phyloP scores from a whole-genome alignment of 2,888 invertebrate species.

The Apantesis nais region DNA sequence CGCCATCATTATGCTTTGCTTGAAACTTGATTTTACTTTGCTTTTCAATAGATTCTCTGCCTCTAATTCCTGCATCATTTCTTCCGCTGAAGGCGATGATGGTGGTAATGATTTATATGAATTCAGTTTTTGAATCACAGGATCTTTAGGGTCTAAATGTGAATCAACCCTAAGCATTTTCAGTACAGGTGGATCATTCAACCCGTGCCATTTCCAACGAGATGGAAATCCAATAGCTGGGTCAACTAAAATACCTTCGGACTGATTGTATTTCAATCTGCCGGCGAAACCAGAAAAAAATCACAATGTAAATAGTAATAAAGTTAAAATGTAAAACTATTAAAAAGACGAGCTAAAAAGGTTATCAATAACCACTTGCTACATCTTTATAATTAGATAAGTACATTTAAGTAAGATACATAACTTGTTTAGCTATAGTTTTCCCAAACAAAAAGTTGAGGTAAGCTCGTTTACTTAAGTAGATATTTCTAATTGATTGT shows the following conservation, averaged over 20 bases:
- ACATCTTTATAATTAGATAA: no score
- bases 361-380: no score
- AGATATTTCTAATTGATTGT: not conserved
- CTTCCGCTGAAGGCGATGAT: not conserved
- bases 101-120: not conserved
- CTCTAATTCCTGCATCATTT: conserved; percentile 7
- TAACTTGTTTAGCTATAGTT: not conserved
- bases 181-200: conserved; percentile 66
- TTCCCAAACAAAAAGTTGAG: not conserved
- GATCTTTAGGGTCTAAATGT: conserved; percentile 18
- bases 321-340: no score
- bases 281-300: not conserved
- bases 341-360: not conserved
- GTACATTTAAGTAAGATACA: not conserved
- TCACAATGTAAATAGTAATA: not conserved
- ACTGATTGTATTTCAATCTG: conserved; percentile 70
- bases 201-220: conserved; percentile 67
- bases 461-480: not conserved
- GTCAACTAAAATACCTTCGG: conserved; percentile 62
- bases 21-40: conserved; percentile 54
- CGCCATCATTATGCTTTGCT: conserved; percentile 60
- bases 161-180: conserved; percentile 53
- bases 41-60: conserved; percentile 54
- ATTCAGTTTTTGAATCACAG: not conserved
- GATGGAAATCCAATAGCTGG: conserved; percentile 54